A percentile compares a stretch with the other conserved stretches of the same genome.
phyloP scores from a whole-genome alignment of 2,797 vertebrate species.

The Echiichthys vipera region DNA sequence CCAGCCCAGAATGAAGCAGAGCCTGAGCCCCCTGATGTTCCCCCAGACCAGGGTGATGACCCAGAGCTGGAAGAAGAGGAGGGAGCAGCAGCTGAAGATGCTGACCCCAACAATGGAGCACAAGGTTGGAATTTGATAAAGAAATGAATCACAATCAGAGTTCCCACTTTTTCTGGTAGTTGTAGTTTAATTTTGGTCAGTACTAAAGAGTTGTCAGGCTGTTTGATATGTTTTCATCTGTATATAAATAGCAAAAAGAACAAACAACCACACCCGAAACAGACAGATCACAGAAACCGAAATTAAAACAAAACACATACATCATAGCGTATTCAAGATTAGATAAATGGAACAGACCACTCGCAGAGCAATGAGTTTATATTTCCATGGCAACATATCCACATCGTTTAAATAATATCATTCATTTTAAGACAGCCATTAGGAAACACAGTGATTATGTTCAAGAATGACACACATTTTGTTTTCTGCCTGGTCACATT shows the following conservation, averaged over 20 bases:
- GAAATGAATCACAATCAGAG: not conserved
- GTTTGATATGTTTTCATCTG: not conserved
- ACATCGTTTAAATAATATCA: no score
- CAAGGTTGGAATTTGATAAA: constrained; percentile 74
- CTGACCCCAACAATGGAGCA: constrained; percentile 94
- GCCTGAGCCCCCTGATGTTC: constrained; percentile 89
- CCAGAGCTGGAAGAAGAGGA: constrained; percentile 94
- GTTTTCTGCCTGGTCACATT: not conserved
- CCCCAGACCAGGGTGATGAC: constrained; percentile 88
- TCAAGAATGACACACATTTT: not conserved
- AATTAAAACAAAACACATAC: no score
- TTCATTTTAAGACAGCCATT: not conserved
- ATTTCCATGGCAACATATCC: no score
- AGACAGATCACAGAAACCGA: no score
- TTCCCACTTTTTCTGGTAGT: not conserved
- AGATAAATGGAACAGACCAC: no score
- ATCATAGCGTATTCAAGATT: no score
- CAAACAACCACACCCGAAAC: no score
- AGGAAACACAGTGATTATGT: not conserved
- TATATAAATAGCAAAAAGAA: not conserved
- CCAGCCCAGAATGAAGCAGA: constrained; percentile 91
- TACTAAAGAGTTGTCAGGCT: not conserved
- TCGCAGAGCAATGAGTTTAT: no score
- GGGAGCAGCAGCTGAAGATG: constrained; percentile 93
- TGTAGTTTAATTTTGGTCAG: not conserved